Conservation (phyloP, 2,888 invertebrate genomes). For the Sycophila texana region DNA sequence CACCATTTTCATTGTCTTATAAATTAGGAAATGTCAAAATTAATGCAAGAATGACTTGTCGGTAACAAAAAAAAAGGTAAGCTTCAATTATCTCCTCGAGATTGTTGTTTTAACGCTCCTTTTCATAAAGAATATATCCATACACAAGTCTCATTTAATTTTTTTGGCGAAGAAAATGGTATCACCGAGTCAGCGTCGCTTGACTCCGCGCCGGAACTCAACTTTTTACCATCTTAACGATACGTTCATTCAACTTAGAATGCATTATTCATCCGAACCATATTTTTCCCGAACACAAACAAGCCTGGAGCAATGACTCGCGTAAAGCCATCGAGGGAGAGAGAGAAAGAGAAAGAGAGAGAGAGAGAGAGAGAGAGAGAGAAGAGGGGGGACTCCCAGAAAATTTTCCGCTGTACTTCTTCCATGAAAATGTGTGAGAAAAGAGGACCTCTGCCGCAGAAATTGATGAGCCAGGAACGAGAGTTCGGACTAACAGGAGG, state of each 20-base stretch:
- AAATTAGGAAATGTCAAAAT: no score
- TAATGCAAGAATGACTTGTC: background rate
- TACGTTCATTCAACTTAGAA: slow-evolving; percentile 1
- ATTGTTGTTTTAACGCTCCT: no score
- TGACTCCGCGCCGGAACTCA: no score
- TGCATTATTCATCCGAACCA: background rate
- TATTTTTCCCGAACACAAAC: background rate
- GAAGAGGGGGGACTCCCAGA: background rate
- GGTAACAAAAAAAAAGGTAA: background rate
- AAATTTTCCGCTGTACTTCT: background rate
- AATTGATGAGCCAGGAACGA: slow-evolving; percentile 1
- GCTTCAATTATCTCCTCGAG: no score
- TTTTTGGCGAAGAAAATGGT: no score
- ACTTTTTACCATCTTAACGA: background rate
- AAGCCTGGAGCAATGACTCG: background rate
- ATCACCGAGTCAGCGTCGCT: no score
- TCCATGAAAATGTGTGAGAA: background rate
- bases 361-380: background rate
- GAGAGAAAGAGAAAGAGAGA: background rate
- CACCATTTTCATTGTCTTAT: no score
- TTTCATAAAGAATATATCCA: no score
- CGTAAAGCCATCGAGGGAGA: background rate
- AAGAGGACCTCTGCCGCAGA: slow-evolving; percentile 1
- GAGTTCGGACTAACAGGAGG: slow-evolving; percentile 6
- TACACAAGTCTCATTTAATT: no score